Evolutionary conservation across 2,113 vertebrate genomes (phyloP).

Genomic region (Ophthalmolycus amberensis): DNA sequence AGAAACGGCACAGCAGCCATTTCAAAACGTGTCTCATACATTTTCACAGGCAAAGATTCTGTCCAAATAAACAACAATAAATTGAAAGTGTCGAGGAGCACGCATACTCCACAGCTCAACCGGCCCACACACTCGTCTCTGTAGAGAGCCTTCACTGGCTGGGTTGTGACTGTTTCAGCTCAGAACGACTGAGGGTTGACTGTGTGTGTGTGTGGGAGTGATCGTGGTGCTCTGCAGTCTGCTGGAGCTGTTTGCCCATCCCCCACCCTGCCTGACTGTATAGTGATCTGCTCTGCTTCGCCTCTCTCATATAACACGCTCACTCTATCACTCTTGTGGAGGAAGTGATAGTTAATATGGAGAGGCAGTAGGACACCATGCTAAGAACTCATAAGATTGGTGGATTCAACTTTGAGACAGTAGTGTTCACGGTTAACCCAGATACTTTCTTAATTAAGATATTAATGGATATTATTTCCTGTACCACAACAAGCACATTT

Average conservation of each 20-base stretch:
- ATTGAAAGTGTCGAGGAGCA: background rate
- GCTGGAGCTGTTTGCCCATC: slow-evolving; percentile 67
- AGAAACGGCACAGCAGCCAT: background rate
- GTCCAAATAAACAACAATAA: slow-evolving; percentile 1
- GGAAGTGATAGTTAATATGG: slow-evolving; percentile 37
- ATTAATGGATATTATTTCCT: background rate
- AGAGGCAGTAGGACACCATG: no score
- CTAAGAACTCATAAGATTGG: background rate
- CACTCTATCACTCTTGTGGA: background rate
- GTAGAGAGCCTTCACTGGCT: slow-evolving; percentile 30
- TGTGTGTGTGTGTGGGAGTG: background rate
- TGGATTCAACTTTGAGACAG: background rate
- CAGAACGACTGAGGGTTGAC: background rate
- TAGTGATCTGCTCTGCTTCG: slow-evolving; percentile 34
- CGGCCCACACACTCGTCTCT: slow-evolving; percentile 30
- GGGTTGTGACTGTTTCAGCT: slow-evolving; percentile 35
- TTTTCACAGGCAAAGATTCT: background rate
- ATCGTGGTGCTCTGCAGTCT: slow-evolving; percentile 58
- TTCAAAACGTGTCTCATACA: background rate
- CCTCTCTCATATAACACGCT: slow-evolving; percentile 1
- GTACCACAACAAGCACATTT: background rate
- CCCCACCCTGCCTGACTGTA: slow-evolving; percentile 64
- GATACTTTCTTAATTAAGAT: no score
- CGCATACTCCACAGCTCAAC: background rate
- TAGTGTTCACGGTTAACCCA: background rate